These are phyloP conservation scores for Oryzias dopingdopingensis DNA, from an alignment of 2,797 vertebrate genomes.

Conservation along the genomic window DNA sequence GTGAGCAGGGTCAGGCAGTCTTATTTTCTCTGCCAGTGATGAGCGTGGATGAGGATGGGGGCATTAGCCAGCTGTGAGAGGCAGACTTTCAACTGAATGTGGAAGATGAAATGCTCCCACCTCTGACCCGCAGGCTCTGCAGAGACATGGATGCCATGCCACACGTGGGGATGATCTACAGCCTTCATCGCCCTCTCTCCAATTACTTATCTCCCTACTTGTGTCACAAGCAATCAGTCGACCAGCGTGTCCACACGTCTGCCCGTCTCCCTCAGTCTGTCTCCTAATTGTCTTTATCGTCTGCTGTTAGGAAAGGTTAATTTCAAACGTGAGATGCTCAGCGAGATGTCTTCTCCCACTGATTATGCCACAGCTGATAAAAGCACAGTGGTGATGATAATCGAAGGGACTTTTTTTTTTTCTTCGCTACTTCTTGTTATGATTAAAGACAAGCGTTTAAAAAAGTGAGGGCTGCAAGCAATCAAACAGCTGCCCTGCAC, in stretches of 20 bases:
- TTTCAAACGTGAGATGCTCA: constrained; percentile 19
- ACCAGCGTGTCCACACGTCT: constrained; percentile 33
- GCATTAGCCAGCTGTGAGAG: constrained; percentile 53
- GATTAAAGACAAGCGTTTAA: constrained; percentile 36
- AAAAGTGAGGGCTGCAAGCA: constrained; percentile 8
- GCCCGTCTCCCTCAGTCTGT: neutral
- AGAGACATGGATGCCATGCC: constrained; percentile 42
- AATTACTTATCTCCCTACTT: constrained; percentile 37
- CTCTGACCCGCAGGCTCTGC: constrained; percentile 23
- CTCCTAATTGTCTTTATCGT: constrained; percentile 15
- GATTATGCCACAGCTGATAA: constrained; percentile 35
- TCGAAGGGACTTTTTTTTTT: constrained; percentile 8
- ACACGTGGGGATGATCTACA: constrained; percentile 40
- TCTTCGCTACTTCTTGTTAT: neutral
- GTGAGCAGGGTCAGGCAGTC: constrained; percentile 23
- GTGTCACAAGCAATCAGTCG: constrained; percentile 48
- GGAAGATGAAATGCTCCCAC: constrained; percentile 41
- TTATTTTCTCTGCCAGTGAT: constrained; percentile 45
- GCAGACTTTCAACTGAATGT: constrained; percentile 52
- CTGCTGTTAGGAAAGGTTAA: constrained; percentile 8
- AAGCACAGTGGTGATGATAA: constrained; percentile 24
- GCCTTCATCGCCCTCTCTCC: constrained; percentile 32
- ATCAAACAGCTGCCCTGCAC: constrained; percentile 40
- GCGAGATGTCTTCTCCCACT: constrained; percentile 17
- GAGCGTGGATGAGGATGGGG: constrained; percentile 62